Conservation (phyloP, 2,113 vertebrate species). For the Melanerpes aurifrons region DNA sequence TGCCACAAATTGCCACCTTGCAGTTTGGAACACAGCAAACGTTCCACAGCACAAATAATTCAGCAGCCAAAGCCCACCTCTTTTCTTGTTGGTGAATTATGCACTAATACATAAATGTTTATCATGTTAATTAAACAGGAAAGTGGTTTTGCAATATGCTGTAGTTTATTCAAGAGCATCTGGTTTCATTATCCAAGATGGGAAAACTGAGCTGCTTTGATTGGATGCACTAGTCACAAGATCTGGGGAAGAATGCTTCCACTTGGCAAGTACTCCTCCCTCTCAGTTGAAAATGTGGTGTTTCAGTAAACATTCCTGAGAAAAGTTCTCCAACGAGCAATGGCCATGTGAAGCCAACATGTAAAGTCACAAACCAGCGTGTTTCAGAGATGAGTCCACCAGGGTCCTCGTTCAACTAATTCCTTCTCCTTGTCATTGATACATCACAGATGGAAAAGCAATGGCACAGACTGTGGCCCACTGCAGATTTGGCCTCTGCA, state of each 20-base stretch:
- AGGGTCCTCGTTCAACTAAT: neutral
- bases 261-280: slow-evolving; percentile 10
- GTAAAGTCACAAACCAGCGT: neutral
- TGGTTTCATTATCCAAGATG: slow-evolving; percentile 29
- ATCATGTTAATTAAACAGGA: slow-evolving; percentile 50
- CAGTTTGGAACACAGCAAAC: neutral
- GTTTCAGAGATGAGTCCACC: neutral
- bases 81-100: neutral
- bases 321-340: neutral
- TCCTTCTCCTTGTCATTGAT: neutral
- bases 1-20: neutral
- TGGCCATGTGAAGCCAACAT: neutral
- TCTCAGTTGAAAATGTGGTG: slow-evolving; percentile 20
- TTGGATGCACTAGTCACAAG: slow-evolving; percentile 22
- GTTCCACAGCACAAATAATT: neutral
- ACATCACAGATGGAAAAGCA: neutral
- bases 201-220: slow-evolving; percentile 23
- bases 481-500: neutral
- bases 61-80: neutral
- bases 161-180: slow-evolving; percentile 50
- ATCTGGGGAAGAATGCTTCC: slow-evolving; percentile 21
- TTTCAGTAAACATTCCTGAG: slow-evolving; percentile 28
- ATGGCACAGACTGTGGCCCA: neutral
- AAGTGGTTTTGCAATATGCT: slow-evolving; percentile 33
- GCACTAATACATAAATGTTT: slow-evolving; percentile 1